A percentile compares a stretch with the other conserved stretches of the same genome.
phyloP scores from a whole-genome alignment of 2,888 invertebrate species.

The Nemotelus pantherinus region DNA sequence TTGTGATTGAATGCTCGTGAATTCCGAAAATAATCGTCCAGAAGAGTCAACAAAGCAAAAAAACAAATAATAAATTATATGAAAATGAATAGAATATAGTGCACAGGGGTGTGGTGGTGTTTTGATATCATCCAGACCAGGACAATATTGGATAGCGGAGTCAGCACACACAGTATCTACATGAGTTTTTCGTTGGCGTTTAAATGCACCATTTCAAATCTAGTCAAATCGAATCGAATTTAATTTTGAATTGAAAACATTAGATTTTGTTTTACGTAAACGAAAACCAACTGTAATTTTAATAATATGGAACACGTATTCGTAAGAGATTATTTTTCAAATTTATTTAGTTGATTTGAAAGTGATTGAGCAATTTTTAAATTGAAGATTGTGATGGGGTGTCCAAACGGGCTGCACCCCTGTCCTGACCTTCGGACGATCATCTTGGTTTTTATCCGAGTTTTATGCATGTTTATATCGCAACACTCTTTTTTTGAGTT shows the following conservation, averaged over 20 bases:
- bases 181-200: no score
- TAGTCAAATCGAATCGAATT: background rate
- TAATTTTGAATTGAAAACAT: background rate
- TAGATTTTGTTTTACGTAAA: no score
- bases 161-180: background rate
- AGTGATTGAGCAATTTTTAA: background rate
- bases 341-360: no score
- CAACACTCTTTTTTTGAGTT: conserved; percentile 23
- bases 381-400: conserved; percentile 38
- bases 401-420: conserved; percentile 52
- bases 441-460: conserved; percentile 14
- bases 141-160: background rate
- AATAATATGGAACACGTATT: no score
- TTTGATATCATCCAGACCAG: conserved; percentile 24
- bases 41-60: conserved; percentile 33
- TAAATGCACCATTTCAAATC: no score
- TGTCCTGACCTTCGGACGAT: conserved; percentile 52
- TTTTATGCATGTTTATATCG: conserved; percentile 33
- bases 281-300: no score
- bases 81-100: conserved; percentile 21
- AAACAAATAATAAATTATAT: conserved; percentile 12
- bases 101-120: conserved; percentile 54
- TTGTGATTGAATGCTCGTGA: conserved; percentile 40
- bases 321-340: no score
- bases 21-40: conserved; percentile 52